These are phyloP conservation scores for Spea bombifrons DNA, from an alignment of 2,113 vertebrate species.

Conservation along the genomic window DNA sequence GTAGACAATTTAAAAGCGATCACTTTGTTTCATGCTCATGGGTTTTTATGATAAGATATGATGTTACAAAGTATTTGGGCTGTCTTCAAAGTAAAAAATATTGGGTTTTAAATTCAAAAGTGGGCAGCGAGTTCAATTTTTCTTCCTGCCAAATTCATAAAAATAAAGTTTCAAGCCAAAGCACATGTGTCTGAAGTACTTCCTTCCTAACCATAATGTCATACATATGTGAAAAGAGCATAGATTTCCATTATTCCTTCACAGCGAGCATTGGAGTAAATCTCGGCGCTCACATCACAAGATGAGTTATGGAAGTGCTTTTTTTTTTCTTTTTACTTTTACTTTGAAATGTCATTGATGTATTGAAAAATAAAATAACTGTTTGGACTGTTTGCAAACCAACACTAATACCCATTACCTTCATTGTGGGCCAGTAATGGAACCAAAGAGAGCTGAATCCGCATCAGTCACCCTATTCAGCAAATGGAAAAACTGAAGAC, in stretches of 20 bases:
- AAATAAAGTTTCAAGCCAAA: slow-evolving; percentile 37
- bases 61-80: slow-evolving; percentile 25
- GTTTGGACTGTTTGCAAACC: slow-evolving; percentile 21
- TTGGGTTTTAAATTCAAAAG: not conserved
- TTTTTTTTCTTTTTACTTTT: slow-evolving; percentile 21
- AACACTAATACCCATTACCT: slow-evolving; percentile 11
- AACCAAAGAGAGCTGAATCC: slow-evolving; percentile 8
- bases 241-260: slow-evolving; percentile 27
- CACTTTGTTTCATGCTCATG: too few relatives aligned
- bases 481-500: slow-evolving; percentile 31
- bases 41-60: slow-evolving; percentile 16
- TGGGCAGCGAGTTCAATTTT: slow-evolving; percentile 25
- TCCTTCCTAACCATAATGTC: slow-evolving; percentile 45
- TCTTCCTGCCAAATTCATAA: slow-evolving; percentile 47
- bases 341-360: slow-evolving; percentile 41
- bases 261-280: slow-evolving; percentile 8
- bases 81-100: slow-evolving; percentile 19
- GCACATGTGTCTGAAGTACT: slow-evolving; percentile 43
- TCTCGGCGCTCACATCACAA: slow-evolving; percentile 26
- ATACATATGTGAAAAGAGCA: slow-evolving; percentile 46
- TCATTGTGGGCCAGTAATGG: slow-evolving; percentile 13
- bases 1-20: too few relatives aligned
- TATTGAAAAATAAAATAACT: slow-evolving; percentile 40
- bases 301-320: slow-evolving; percentile 40
- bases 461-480: slow-evolving; percentile 24